Evolutionary conservation across 2,797 vertebrate species (phyloP).

Genomic region (Lerista edwardsae): DNA sequence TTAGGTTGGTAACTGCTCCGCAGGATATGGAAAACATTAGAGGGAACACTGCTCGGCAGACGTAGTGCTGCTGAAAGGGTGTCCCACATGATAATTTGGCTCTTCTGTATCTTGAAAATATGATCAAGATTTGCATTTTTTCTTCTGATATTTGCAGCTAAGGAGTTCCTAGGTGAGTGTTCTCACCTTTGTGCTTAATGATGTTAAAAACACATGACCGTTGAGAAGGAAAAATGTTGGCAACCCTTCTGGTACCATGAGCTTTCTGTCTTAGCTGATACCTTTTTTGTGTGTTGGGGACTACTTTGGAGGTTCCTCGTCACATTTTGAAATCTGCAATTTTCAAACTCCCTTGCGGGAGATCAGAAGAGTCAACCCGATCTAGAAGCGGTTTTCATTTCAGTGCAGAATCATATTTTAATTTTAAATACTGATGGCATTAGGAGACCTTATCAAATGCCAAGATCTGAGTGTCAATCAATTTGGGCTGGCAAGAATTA

Average conservation of each 20-base stretch:
- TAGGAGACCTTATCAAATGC: not conserved
- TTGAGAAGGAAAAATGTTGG: not conserved
- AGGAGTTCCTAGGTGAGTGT: too few species aligned
- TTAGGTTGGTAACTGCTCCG: too few species aligned
- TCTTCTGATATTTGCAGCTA: too few species aligned
- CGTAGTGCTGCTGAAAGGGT: too few species aligned
- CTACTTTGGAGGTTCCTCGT: not conserved
- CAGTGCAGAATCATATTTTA: not conserved
- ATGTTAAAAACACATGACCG: not conserved
- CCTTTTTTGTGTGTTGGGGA: not conserved
- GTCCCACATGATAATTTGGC: too few species aligned
- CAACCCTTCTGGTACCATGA: not conserved
- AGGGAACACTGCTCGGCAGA: too few species aligned
- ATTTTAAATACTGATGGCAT: not conserved
- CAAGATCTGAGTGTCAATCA: not conserved
- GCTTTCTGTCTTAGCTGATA: not conserved
- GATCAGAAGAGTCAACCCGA: not conserved
- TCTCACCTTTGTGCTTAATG: too few species aligned
- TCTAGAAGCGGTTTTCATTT: not conserved
- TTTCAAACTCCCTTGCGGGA: not conserved
- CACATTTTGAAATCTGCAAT: not conserved
- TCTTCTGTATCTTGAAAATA: too few species aligned
- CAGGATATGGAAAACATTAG: too few species aligned
- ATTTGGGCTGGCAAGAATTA: not conserved
- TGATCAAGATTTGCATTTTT: too few species aligned